Conservation (phyloP, 2,888 invertebrate species). For the Latheticus oryzae region DNA sequence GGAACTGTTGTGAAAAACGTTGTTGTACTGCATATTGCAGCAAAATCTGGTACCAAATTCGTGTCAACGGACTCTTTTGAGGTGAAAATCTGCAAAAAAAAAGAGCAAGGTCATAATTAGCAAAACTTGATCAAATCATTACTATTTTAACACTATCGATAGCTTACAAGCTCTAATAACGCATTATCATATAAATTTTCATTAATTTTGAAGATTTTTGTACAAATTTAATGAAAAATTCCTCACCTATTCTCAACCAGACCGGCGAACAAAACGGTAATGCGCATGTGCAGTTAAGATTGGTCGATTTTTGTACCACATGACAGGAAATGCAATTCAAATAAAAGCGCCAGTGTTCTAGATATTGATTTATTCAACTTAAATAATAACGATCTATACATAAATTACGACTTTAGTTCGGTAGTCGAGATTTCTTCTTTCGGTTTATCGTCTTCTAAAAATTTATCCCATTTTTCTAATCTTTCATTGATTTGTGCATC, state of each 20-base stretch:
- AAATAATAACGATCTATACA: no score
- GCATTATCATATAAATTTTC: no score
- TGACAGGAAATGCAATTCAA: conserved; percentile 8
- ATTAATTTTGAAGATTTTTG: no score
- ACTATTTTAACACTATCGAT: not conserved
- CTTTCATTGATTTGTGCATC: conserved; percentile 86
- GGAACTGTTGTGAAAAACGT: conserved; percentile 65
- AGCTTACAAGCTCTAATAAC: no score
- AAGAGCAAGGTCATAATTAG: conserved; percentile 19
- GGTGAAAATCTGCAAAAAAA: conserved; percentile 51
- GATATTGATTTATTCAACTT: conserved; percentile 1
- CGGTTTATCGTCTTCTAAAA: conserved; percentile 73
- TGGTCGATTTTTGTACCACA: conserved; percentile 16
- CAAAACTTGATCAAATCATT: not conserved
- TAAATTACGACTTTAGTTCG: not conserved
- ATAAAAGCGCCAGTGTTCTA: conserved; percentile 12
- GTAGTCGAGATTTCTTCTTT: no score
- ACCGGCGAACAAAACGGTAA: conserved; percentile 75
- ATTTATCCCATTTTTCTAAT: conserved; percentile 88
- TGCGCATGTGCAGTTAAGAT: conserved; percentile 55
- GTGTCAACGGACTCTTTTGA: conserved; percentile 53
- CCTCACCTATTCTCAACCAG: conserved; percentile 61
- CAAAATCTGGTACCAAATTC: conserved; percentile 51
- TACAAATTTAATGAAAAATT: conserved; percentile 41
- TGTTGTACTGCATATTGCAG: conserved; percentile 67